A percentile compares a stretch with the other conserved stretches of the same genome.
Evolutionary conservation across 2,888 invertebrate species (phyloP).

Genomic region (Boloria euphrosyne): DNA sequence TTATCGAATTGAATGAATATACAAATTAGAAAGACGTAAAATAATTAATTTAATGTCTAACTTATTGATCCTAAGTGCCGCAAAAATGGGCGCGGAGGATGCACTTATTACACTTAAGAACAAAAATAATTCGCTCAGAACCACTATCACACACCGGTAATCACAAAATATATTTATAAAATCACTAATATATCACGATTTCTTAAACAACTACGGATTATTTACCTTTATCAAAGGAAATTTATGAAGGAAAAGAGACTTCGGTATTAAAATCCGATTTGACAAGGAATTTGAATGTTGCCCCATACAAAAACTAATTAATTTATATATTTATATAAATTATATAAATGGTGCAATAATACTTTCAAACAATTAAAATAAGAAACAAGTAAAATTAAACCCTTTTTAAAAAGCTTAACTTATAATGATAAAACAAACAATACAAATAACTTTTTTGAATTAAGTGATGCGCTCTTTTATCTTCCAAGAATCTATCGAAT

Average conservation of each 20-base stretch:
- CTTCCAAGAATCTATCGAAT: too few relatives aligned
- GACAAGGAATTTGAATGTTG: slow-evolving; percentile 45
- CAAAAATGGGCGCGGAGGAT: slow-evolving; percentile 40
- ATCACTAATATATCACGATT: slow-evolving; percentile 49
- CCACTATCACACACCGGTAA: slow-evolving; percentile 40
- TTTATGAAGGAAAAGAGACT: slow-evolving; percentile 36
- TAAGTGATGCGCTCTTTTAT: too few relatives aligned
- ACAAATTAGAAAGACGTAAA: background rate
- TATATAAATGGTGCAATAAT: too few relatives aligned
- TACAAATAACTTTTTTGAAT: too few relatives aligned
- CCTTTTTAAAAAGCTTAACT: too few relatives aligned
- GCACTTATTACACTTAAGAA: slow-evolving; percentile 26
- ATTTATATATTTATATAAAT: too few relatives aligned
- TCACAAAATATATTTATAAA: slow-evolving; percentile 23
- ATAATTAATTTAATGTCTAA: background rate
- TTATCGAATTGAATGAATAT: background rate
- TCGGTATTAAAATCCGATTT: slow-evolving; percentile 36
- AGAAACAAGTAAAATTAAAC: too few relatives aligned
- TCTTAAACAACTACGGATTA: slow-evolving; percentile 49
- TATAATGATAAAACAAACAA: too few relatives aligned
- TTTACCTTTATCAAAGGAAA: slow-evolving; percentile 55
- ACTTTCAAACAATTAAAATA: too few relatives aligned
- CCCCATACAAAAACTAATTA: slow-evolving; percentile 45
- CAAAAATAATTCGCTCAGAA: slow-evolving; percentile 33
- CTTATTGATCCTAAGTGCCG: slow-evolving; percentile 40